These are phyloP conservation scores for Limnephilus auricula DNA, from an alignment of 2,888 invertebrate genomes.

Conservation along the genomic window DNA sequence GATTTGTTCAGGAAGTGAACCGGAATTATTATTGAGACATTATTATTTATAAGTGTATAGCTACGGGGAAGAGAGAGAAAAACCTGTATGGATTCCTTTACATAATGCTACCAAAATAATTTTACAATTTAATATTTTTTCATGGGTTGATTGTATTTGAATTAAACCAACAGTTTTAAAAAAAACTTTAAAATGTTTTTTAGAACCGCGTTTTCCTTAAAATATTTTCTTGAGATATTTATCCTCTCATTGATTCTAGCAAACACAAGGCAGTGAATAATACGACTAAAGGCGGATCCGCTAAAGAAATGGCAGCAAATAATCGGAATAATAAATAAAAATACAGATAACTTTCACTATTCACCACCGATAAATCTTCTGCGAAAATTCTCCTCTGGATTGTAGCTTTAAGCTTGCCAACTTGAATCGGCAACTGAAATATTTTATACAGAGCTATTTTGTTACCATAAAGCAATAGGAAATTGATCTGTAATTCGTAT, in stretches of 20 bases:
- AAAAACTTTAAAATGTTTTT: background rate
- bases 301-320: conserved; percentile 47
- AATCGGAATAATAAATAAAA: conserved; percentile 65
- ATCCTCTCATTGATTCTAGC: background rate
- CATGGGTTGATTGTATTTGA: no score
- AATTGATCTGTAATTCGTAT: conserved; percentile 8
- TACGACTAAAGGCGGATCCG: background rate
- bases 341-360: conserved; percentile 65
- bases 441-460: conserved; percentile 46
- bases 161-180: background rate
- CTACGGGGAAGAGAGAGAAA: background rate
- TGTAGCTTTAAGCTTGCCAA: conserved; percentile 59
- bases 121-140: background rate
- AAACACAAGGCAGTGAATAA: background rate
- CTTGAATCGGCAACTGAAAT: conserved; percentile 52
- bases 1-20: conserved; percentile 60
- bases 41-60: conserved; percentile 57
- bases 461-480: conserved; percentile 23
- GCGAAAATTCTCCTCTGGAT: conserved; percentile 60
- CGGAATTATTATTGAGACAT: conserved; percentile 62
- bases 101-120: background rate
- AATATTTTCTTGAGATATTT: background rate
- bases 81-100: background rate
- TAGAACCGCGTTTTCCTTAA: background rate
- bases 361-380: conserved; percentile 63